Percentiles rank a stretch among this genome's conserved stretches.
Evolutionary conservation across 2,888 invertebrate genomes (phyloP).

Genomic region (Lysandra coridon): DNA sequence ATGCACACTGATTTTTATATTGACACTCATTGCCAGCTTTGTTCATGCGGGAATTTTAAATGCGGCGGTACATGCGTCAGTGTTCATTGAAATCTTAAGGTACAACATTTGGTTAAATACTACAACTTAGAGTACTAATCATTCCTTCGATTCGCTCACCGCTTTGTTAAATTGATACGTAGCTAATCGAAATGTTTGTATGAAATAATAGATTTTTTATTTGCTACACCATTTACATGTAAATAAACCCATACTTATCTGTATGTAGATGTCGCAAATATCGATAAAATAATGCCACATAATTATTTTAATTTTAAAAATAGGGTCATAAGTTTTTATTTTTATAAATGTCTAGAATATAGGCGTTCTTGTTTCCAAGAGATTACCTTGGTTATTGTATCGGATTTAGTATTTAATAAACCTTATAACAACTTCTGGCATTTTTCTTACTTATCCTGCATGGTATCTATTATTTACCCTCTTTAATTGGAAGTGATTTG

Average conservation of each 20-base stretch:
- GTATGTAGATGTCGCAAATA: slow-evolving; percentile 21
- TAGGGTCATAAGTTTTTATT: slow-evolving; percentile 68
- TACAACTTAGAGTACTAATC: slow-evolving; percentile 19
- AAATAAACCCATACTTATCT: slow-evolving; percentile 27
- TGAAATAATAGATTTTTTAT: neutral
- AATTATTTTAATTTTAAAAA: slow-evolving; percentile 40
- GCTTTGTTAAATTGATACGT: slow-evolving; percentile 21
- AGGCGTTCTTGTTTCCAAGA: slow-evolving; percentile 53
- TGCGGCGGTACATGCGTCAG: neutral
- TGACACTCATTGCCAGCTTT: slow-evolving; percentile 20
- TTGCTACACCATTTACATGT: slow-evolving; percentile 26
- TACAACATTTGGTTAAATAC: slow-evolving; percentile 19
- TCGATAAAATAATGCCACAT: slow-evolving; percentile 28
- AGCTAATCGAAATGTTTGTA: slow-evolving; percentile 14
- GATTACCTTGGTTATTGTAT: slow-evolving; percentile 58
- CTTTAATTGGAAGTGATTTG: slow-evolving; percentile 31
- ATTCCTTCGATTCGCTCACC: slow-evolving; percentile 18
- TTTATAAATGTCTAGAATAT: slow-evolving; percentile 63
- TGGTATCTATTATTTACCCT: slow-evolving; percentile 56
- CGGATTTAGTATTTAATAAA: slow-evolving; percentile 72
- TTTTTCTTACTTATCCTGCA: slow-evolving; percentile 77
- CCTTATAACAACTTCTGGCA: slow-evolving; percentile 69
- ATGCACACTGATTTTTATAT: neutral
- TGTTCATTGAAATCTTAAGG: slow-evolving; percentile 20
- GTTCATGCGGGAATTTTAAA: neutral